Conservation (phyloP, 2,797 vertebrate genomes). For the Scolopax bukidnonensis region DNA sequence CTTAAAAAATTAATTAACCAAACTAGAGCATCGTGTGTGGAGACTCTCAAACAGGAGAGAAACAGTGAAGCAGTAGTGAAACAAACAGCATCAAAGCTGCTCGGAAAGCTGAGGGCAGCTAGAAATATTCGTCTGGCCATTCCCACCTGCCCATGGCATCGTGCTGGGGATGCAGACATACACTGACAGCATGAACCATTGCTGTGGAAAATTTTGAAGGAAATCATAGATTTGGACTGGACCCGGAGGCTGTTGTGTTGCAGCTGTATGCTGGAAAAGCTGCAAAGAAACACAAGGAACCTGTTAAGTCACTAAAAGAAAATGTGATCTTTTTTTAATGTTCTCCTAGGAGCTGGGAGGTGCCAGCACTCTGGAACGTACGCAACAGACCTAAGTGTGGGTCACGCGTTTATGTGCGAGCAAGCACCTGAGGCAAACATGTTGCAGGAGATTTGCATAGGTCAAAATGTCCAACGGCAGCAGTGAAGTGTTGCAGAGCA, state of each 20-base stretch:
- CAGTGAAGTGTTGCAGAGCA: not conserved
- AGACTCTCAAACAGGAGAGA: constrained; percentile 52
- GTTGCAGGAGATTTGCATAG: not conserved
- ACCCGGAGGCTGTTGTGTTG: not conserved
- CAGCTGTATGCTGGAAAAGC: not conserved
- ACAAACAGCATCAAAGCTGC: not conserved
- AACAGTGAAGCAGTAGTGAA: constrained; percentile 9
- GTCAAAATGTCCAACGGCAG: not conserved
- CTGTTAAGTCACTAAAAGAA: not conserved
- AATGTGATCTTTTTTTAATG: not conserved
- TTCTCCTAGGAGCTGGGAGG: not conserved
- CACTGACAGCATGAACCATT: not conserved
- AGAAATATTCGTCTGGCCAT: not conserved
- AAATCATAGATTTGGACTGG: not conserved
- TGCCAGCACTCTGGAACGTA: not conserved
- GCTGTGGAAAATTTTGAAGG: not conserved
- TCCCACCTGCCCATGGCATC: not conserved
- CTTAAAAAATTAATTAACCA: constrained; percentile 66
- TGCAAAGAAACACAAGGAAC: not conserved
- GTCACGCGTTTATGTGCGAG: rapidly evolving
- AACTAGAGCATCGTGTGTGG: constrained; percentile 57
- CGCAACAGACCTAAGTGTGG: rapidly evolving
- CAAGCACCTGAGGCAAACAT: rapidly evolving
- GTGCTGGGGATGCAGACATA: not conserved
- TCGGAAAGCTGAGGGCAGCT: rapidly evolving